Base-by-base conservation (phyloP, 2,797 vertebrate species). In the Malurus leucopterus region DNA sequence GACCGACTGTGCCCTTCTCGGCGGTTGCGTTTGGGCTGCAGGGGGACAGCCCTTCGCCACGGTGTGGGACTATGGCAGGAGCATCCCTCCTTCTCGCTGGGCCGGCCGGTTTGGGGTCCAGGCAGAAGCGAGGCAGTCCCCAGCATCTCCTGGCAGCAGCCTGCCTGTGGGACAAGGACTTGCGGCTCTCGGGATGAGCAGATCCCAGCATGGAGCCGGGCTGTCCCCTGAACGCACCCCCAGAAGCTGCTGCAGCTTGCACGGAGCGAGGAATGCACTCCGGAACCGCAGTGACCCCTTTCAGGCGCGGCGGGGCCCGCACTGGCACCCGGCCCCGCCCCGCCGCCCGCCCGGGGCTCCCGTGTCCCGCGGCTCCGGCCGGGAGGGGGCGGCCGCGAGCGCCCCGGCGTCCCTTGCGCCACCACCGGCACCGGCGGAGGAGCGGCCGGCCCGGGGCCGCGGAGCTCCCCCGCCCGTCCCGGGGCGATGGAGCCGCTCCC, bases 331-430 rank as follows among this genome's bases (percentile, higher is more conserved):
- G 15, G 11, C 5, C 14, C 27, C 40, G 38, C 22, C 46, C 46
- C 46, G 46, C 46, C 19, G 36, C 27, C 49, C 26, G 15, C 43
- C n/a, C 16, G 8, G 3, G 7, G 14, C 8, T 34, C 29, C 44
- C n/a, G 21, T 5, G 27, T 15, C 15, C 38, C 49, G 19, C 58
- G 40, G 51, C 32, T 80, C n/a, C 53, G 26, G 72, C 77, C 90
- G 43, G 69, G 41, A 88, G 90, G 80, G 15, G 92, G 92, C 92
- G 49, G 23, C 59, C 24, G 36, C 20, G 84, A 57, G 63, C 23
- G 36, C n/a, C 90, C 92, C 91, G 27, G 84, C 87, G 76, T 65
- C 59, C 90, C 32, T 71, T 90, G 90, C 90, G 88, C 50, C 23
- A 26, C 5, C 17, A 8, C 9, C 32, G 65, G 59, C n/a, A 20